Evolutionary conservation across 2,888 invertebrate genomes (phyloP).

Genomic region (Drosophila longiperda): DNA sequence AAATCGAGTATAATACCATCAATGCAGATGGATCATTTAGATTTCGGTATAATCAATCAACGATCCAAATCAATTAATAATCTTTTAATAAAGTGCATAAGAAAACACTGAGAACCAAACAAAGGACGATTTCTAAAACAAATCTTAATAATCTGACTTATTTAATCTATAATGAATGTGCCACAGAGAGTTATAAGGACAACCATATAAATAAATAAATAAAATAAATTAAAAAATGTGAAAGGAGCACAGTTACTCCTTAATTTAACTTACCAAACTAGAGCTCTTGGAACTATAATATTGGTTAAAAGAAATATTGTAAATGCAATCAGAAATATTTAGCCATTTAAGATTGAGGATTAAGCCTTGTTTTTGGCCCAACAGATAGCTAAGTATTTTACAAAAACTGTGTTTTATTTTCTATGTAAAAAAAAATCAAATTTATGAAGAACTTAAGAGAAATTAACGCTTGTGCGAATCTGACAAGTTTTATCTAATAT

Average conservation of each 20-base stretch:
- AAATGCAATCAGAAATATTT: not conserved
- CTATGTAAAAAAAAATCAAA: not conserved
- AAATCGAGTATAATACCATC: slow-evolving; percentile 87
- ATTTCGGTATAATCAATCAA: slow-evolving; percentile 87
- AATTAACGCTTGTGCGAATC: not conserved
- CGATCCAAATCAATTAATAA: not conserved
- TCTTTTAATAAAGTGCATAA: not conserved
- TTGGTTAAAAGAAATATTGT: not conserved
- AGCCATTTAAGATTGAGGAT: not conserved
- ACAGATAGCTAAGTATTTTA: not conserved
- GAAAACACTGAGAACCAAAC: not conserved
- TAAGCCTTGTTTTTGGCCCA: not conserved
- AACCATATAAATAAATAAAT: not conserved
- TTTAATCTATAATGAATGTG: not conserved
- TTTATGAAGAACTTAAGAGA: not conserved
- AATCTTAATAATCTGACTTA: not conserved
- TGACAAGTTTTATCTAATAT: not conserved
- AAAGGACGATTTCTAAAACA: not conserved
- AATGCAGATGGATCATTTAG: slow-evolving; percentile 91
- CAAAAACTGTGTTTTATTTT: not conserved
- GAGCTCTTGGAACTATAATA: not conserved
- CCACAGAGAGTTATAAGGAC: not conserved
- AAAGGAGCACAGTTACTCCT: not conserved
- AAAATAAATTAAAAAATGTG: not conserved
- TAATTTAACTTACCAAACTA: no score